A percentile compares a stretch with the other conserved stretches of the same genome.
phyloP scores from a whole-genome alignment of 2,888 invertebrate species.

The Trissonchulus latispiculum region DNA sequence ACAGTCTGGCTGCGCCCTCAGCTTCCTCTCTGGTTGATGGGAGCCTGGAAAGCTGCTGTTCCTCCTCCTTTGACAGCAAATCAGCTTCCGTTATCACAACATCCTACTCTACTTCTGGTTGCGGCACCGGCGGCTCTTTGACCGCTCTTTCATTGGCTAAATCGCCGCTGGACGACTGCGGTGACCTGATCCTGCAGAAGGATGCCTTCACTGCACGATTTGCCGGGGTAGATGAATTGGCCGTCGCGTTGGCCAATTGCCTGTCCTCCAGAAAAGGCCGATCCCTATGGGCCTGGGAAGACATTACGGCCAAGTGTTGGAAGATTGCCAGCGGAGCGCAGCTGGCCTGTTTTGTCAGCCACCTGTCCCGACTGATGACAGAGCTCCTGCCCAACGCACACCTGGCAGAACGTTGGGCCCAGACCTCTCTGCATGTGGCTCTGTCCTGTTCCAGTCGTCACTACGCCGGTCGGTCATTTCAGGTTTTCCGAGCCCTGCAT shows the following conservation, averaged over 20 bases:
- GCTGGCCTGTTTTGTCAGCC: slow-evolving; percentile 73
- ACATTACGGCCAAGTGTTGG: slow-evolving; percentile 93
- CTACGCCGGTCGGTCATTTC: slow-evolving; percentile 90
- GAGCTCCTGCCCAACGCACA: slow-evolving; percentile 72
- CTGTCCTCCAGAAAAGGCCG: background rate
- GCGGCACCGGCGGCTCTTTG: background rate
- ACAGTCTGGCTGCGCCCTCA: slow-evolving; percentile 15
- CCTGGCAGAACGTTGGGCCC: slow-evolving; percentile 92
- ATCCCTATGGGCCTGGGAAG: slow-evolving; percentile 92
- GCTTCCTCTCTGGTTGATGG: too few species aligned
- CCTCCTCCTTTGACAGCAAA: background rate
- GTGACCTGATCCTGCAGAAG: background rate
- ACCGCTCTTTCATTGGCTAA: background rate
- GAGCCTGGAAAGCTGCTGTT: too few species aligned
- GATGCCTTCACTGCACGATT: slow-evolving; percentile 3
- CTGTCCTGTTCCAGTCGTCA: slow-evolving; percentile 91
- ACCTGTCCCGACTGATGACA: slow-evolving; percentile 68
- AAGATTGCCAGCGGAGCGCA: slow-evolving; percentile 84
- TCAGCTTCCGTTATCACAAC: background rate
- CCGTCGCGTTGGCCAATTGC: background rate
- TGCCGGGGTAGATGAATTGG: background rate
- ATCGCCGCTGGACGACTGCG: background rate
- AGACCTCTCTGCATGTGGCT: slow-evolving; percentile 87
- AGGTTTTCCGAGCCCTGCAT: slow-evolving; percentile 69
- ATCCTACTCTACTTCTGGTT: background rate